A percentile compares a stretch with the other conserved stretches of the same genome.
Conservation (phyloP, 2,113 vertebrate genomes). For the Thymallus thymallus region DNA sequence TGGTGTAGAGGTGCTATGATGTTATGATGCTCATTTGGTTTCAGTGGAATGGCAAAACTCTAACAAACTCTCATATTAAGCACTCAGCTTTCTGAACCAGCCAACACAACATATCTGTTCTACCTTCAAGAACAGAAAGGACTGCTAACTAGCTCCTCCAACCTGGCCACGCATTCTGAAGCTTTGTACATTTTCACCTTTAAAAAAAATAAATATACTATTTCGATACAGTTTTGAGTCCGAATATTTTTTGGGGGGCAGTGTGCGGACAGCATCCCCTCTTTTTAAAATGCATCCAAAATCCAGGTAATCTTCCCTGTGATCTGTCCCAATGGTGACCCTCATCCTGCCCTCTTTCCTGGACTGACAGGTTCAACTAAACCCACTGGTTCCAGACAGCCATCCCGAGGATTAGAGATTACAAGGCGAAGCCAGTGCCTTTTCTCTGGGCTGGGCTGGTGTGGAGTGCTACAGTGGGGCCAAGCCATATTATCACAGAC, state of each 20-base stretch:
- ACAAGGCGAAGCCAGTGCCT: background rate
- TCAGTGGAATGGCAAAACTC: slow-evolving; percentile 36
- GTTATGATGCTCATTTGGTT: slow-evolving; percentile 44
- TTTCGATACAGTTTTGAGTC: too few relatives aligned
- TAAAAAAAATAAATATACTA: too few relatives aligned
- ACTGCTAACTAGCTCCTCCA: background rate
- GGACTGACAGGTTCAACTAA: slow-evolving; percentile 12
- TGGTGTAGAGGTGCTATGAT: background rate
- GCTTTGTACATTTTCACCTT: too few relatives aligned
- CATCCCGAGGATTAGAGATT: slow-evolving; percentile 13
- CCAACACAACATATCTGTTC: background rate
- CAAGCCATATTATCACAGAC: background rate
- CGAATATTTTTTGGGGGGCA: too few relatives aligned
- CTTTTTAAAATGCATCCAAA: background rate
- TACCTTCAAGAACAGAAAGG: background rate
- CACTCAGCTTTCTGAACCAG: background rate
- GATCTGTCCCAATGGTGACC: background rate
- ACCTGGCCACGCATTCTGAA: background rate
- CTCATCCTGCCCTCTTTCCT: background rate
- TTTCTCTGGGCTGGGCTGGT: background rate
- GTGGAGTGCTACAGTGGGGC: background rate
- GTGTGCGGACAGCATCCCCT: too few relatives aligned
- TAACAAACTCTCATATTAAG: background rate
- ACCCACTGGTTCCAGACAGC: slow-evolving; percentile 11
- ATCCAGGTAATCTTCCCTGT: background rate